Evolutionary conservation across 2,113 vertebrate species (phyloP), one percentile per base, ranked within the genome.

Genomic region (Saccopteryx bilineata): DNA sequence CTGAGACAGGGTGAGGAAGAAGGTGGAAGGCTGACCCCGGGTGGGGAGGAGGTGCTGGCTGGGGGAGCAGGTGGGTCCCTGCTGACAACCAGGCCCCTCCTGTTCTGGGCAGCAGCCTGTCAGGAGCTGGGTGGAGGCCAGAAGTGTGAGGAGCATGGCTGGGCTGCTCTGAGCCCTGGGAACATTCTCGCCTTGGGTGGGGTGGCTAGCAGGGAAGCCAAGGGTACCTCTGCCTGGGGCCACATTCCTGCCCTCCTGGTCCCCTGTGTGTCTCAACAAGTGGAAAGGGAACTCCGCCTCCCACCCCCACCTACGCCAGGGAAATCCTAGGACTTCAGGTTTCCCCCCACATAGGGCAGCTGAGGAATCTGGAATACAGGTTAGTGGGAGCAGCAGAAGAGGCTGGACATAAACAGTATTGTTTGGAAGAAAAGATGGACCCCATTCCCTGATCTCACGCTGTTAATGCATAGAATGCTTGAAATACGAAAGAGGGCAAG

Each of bases 241-340:
- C 21, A 31, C 21, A 5, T 24, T 86, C 56, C 48, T 33, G 68
- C 5, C 12, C 5, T 14, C 46, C 1, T 0, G 23, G 61, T 33
- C 28, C 28, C 33, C 71, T 74, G n/a, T 2, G 5, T 48, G 24
- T n/a, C n/a, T 74, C 28, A 69, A 11, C 5, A 33, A 50, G 18
- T 18, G 39, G 26, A 58, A 72, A 39, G 50, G 60, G 19, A 52
- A 61, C 28, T 4, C 17, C 5, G 24, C 21, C 18, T 17, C 31
- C 19, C 33, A 2, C 9, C 18, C 74, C 39, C 24, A 58, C 7
- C 14, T 2, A 31, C 50, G 84, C 61, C 28, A 28, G 24, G 39
- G n/a, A 65, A 80, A 68, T 39, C 54, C 31, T 48, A 60, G 9
- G 8, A 46, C 21, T 26, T 68, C 5, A 0, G 28, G 21, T 68